Percentiles rank a stretch among this genome's conserved stretches.
These are phyloP conservation scores for Sylvia atricapilla DNA, from an alignment of 2,113 vertebrate species.

Conservation along the genomic window DNA sequence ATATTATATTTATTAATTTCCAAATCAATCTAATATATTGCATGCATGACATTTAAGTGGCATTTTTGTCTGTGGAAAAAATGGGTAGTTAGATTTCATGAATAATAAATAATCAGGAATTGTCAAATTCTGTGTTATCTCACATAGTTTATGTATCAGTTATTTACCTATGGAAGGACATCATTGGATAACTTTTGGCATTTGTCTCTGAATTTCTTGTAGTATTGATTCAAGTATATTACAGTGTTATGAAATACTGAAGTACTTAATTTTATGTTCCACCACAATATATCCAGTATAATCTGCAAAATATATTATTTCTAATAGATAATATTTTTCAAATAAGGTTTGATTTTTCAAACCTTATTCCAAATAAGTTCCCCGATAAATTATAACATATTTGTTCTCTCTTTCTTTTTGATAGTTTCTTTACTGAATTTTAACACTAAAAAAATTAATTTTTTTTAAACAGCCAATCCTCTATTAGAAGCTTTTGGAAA, in stretches of 20 bases:
- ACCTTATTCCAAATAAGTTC: background rate
- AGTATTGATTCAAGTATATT: background rate
- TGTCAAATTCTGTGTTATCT: background rate
- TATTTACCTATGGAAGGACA: background rate
- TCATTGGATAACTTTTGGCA: background rate
- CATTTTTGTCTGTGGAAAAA: background rate
- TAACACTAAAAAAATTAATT: background rate
- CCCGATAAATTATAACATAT: background rate
- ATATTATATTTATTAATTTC: background rate
- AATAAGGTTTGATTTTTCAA: background rate
- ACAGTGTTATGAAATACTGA: background rate
- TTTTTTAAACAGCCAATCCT: conserved; percentile 85
- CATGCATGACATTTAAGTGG: conserved; percentile 33
- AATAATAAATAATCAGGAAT: background rate
- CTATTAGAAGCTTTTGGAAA: conserved; percentile 96
- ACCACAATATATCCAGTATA: background rate
- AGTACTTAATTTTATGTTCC: background rate
- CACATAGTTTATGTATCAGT: background rate
- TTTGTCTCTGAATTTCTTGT: background rate
- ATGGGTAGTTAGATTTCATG: background rate
- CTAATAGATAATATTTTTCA: background rate
- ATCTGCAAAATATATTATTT: background rate
- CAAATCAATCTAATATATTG: background rate
- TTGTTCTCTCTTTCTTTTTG: background rate
- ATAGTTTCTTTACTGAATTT: background rate